phyloP scores from a whole-genome alignment of 1,140 invertebrate genomes.

The Drosophila nigromelanica region DNA sequence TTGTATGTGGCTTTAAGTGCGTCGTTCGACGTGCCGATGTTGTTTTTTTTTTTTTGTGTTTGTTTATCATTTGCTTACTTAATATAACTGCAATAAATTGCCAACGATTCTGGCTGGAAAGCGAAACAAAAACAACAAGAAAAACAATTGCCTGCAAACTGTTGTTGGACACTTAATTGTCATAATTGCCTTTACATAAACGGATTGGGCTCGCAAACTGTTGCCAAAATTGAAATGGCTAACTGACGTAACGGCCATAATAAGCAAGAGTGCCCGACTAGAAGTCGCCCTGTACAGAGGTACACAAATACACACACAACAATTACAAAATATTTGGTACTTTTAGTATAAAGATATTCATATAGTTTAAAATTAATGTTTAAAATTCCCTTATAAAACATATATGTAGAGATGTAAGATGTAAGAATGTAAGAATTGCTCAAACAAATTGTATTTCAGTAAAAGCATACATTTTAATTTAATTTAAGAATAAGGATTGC shows the following conservation, averaged over 20 bases:
- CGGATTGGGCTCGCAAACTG: constrained; percentile 16
- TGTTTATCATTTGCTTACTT: constrained; percentile 35
- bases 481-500: too few relatives aligned
- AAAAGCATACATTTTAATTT: too few relatives aligned
- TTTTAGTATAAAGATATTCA: neutral
- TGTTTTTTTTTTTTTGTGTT: constrained; percentile 34
- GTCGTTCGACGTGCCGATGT: constrained; percentile 39
- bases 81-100: constrained; percentile 60
- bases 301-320: neutral
- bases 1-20: constrained; percentile 59
- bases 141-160: constrained; percentile 8
- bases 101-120: constrained; percentile 24
- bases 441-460: too few relatives aligned
- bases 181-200: constrained; percentile 41
- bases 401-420: too few relatives aligned
- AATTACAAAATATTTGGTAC: neutral
- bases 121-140: constrained; percentile 10
- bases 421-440: too few relatives aligned
- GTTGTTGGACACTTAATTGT: constrained; percentile 34
- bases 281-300: neutral
- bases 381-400: too few relatives aligned
- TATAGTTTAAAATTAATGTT: too few relatives aligned
- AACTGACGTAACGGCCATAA: constrained; percentile 22
- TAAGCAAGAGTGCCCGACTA: constrained; percentile 1
- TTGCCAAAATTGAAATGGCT: constrained; percentile 20